phyloP scores from a whole-genome alignment of 2,888 invertebrate genomes.

The Ecliptopera silaceata region DNA sequence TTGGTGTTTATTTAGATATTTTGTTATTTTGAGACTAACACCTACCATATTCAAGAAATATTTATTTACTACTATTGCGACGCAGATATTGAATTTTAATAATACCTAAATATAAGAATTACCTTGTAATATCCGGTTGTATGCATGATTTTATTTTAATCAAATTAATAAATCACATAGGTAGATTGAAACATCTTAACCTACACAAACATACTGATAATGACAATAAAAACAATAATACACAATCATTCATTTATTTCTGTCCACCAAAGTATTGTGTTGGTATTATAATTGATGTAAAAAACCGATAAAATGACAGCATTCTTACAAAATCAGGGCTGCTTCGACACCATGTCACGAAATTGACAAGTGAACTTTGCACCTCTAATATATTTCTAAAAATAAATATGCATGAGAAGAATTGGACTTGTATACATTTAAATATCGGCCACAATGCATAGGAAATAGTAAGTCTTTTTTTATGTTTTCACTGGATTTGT shows the following conservation, averaged over 20 bases:
- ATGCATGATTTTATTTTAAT: conserved; percentile 14
- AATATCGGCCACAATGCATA: conserved; percentile 62
- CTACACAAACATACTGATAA: conserved; percentile 58
- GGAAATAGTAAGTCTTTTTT: conserved; percentile 68
- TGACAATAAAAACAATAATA: conserved; percentile 56
- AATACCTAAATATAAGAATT: neutral
- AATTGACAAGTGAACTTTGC: conserved; percentile 62
- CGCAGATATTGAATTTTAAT: neutral
- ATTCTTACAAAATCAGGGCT: conserved; percentile 55
- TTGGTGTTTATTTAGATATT: too few relatives aligned
- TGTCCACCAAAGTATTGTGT: conserved; percentile 42
- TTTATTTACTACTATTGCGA: too few relatives aligned
- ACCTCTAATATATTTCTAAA: conserved; percentile 47
- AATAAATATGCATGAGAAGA: conserved; percentile 46
- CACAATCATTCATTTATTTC: conserved; percentile 37
- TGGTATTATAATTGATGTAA: conserved; percentile 30
- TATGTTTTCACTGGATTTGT: neutral
- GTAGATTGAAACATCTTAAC: conserved; percentile 57
- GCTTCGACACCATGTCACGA: conserved; percentile 55
- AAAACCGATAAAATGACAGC: conserved; percentile 13
- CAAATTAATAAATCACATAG: conserved; percentile 54
- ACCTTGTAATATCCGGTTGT: neutral
- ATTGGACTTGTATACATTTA: conserved; percentile 44
- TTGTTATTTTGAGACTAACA: too few relatives aligned
- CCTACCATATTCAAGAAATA: too few relatives aligned